Evolutionary conservation across 2,888 invertebrate species (phyloP).

Genomic region (Anagyrus pseudococci): DNA sequence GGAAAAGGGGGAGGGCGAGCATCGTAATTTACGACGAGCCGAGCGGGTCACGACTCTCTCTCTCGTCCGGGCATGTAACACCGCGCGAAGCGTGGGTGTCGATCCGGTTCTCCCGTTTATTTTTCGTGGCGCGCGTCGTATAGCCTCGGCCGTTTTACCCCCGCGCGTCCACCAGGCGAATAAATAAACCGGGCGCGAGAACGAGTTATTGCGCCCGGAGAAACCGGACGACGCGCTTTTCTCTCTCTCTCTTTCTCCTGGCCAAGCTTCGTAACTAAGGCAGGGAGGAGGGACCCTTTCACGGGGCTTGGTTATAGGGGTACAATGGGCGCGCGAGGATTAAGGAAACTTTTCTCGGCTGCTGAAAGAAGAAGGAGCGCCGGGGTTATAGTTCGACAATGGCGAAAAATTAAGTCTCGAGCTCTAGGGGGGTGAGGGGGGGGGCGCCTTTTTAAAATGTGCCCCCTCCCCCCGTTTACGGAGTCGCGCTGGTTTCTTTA

Average conservation of each 20-base stretch:
- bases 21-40: slow-evolving; percentile 8
- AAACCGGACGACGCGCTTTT: slow-evolving; percentile 19
- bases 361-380: too few relatives aligned
- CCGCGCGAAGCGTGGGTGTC: too few relatives aligned
- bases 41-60: background rate
- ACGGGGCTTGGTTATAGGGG: background rate
- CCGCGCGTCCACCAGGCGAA: background rate
- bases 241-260: background rate
- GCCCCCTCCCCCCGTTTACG: background rate
- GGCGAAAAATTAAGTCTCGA: background rate
- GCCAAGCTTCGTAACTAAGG: background rate
- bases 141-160: background rate
- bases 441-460: background rate
- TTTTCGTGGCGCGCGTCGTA: too few relatives aligned
- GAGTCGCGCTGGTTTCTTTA: background rate
- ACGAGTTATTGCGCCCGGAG: slow-evolving; percentile 20
- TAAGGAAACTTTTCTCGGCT: slow-evolving; percentile 8
- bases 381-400: background rate
- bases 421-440: too few relatives aligned
- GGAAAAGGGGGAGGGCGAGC: too few relatives aligned
- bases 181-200: slow-evolving; percentile 22
- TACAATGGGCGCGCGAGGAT: slow-evolving; percentile 12
- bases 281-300: background rate
- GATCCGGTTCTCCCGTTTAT: too few relatives aligned
- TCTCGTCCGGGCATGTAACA: background rate